Conservation (phyloP, 2,888 invertebrate genomes). For the Polymixis flavicincta region DNA sequence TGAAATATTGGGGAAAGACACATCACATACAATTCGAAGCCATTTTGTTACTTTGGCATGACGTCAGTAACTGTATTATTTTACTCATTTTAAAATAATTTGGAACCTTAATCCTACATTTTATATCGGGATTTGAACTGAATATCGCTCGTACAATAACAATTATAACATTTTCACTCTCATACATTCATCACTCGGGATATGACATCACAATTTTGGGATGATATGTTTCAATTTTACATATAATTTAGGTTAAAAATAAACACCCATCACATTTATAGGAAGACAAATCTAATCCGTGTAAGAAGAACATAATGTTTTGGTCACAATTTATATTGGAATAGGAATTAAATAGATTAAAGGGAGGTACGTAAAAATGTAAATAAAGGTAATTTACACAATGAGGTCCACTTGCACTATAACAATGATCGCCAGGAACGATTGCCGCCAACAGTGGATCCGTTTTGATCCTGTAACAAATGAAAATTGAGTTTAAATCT, state of each 20-base stretch:
- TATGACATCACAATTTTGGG: conserved; percentile 77
- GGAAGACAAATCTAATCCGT: conserved; percentile 46
- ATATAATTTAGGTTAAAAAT: conserved; percentile 36
- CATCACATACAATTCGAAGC: neutral
- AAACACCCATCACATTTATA: conserved; percentile 33
- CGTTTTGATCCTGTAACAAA: conserved; percentile 85
- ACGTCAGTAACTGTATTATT: conserved; percentile 4
- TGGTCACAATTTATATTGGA: conserved; percentile 52
- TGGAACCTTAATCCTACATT: conserved; percentile 51
- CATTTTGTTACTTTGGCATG: conserved; percentile 4
- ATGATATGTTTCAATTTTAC: conserved; percentile 84
- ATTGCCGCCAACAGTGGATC: conserved; percentile 83
- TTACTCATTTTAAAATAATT: conserved; percentile 42
- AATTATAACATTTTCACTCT: conserved; percentile 80
- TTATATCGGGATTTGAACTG: conserved; percentile 63
- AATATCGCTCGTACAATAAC: conserved; percentile 75
- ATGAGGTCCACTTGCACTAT: conserved; percentile 84
- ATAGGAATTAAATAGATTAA: conserved; percentile 43
- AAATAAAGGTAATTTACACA: conserved; percentile 69
- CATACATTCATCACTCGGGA: conserved; percentile 74
- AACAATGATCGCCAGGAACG: conserved; percentile 80
- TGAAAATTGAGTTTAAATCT: conserved; percentile 24
- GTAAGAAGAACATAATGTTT: conserved; percentile 23
- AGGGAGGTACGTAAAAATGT: conserved; percentile 20
- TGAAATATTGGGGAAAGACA: conserved; percentile 5